Evolutionary conservation across 92 coral and sea anemone species (phyloP).

Genomic region (Isaurus tuberculatus): DNA sequence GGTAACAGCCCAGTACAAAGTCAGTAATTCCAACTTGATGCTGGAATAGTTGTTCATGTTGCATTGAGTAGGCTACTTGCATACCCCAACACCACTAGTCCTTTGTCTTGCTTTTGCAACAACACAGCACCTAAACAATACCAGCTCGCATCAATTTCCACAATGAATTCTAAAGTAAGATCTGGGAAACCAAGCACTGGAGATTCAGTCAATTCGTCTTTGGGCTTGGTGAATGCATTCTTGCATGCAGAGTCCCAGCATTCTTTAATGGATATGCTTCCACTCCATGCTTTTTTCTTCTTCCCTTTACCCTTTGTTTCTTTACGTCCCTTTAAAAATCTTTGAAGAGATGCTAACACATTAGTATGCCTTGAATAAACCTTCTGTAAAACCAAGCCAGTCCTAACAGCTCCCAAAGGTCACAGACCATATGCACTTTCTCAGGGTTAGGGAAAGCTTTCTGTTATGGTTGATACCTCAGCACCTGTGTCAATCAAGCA

Average conservation of each 20-base stretch:
- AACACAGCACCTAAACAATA: conserved; percentile 50
- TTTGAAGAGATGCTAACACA: conserved; percentile 63
- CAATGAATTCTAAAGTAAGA: conserved; percentile 53
- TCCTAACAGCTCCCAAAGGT: conserved; percentile 60
- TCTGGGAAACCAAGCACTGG: conserved; percentile 75
- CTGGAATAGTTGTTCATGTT: conserved; percentile 63
- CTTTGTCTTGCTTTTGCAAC: conserved; percentile 54
- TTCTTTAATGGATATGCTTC: conserved; percentile 34
- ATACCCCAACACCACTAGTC: conserved; percentile 57
- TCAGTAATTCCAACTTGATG: conserved; percentile 68
- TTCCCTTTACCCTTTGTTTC: conserved; percentile 31
- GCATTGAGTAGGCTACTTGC: conserved; percentile 55
- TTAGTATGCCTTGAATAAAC: conserved; percentile 53
- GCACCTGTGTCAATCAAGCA: conserved; percentile 76
- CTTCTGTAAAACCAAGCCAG: conserved; percentile 60
- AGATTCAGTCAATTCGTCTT: conserved; percentile 56
- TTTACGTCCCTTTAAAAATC: conserved; percentile 55
- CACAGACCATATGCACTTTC: conserved; percentile 62
- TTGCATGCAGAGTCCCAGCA: conserved; percentile 66
- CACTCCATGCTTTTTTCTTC: conserved; percentile 5
- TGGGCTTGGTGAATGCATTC: conserved; percentile 51
- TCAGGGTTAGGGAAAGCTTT: conserved; percentile 60
- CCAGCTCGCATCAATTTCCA: conserved; percentile 64
- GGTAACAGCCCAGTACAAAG: conserved; percentile 78
- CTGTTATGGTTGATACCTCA: conserved; percentile 66